Conservation (phyloP, 1,140 invertebrate species). For the Drosophila lowei region DNA sequence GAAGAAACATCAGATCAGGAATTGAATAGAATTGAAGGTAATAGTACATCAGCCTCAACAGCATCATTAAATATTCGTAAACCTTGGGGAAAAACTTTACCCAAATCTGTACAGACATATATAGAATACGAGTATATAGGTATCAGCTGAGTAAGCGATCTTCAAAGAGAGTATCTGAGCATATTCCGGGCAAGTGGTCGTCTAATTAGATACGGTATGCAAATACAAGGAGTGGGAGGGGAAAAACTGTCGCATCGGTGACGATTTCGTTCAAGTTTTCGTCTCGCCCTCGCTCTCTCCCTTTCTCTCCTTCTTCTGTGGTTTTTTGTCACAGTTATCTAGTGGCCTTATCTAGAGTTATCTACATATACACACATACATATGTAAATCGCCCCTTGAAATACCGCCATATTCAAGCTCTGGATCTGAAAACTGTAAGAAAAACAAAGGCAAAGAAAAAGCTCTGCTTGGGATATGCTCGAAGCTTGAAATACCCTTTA, state of each 20-base stretch:
- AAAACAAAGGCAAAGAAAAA: background rate
- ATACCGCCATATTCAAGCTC: constrained; percentile 37
- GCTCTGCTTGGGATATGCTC: too few species aligned
- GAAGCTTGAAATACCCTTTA: background rate
- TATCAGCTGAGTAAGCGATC: background rate
- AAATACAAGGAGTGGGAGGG: constrained; percentile 33
- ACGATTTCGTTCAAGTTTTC: constrained; percentile 29
- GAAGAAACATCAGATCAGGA: too few species aligned
- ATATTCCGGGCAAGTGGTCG: constrained; percentile 34
- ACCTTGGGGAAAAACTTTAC: too few species aligned
- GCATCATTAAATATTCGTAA: background rate
- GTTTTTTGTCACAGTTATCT: constrained; percentile 59
- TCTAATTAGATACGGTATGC: constrained; percentile 74
- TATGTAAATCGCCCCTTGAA: constrained; percentile 1
- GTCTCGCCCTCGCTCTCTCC: background rate
- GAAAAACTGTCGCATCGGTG: constrained; percentile 37
- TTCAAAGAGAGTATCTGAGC: background rate
- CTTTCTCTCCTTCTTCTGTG: constrained; percentile 2
- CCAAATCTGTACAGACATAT: too few species aligned
- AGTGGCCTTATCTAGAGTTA: constrained; percentile 53
- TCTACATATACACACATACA: constrained; percentile 37
- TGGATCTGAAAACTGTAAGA: constrained; percentile 53
- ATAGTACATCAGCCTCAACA: too few species aligned
- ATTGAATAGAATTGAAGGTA: too few species aligned
- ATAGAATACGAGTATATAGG: background rate